Evolutionary conservation across 2,888 invertebrate species (phyloP), one percentile per base, ranked within the genome.

Genomic region (Balanococcus diminutus): DNA sequence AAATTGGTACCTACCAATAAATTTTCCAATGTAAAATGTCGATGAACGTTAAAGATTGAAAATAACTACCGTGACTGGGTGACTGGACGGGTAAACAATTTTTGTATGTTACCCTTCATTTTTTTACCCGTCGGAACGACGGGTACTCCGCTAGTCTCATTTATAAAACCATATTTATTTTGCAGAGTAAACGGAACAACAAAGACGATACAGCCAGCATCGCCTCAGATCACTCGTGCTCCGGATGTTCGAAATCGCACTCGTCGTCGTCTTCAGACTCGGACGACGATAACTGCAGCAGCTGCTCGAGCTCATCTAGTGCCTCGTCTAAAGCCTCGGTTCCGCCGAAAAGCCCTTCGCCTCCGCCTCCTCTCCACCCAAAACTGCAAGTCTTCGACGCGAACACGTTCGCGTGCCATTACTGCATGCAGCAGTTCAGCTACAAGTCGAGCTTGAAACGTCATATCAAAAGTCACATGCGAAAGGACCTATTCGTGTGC

Each of bases 401-500:
- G 39, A 86, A 82, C 42, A 42, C 72, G 31, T 86, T 86, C 46
- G 82, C 86, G 5, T 86, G 86, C 31, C 31, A 86, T 31, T 86
- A 86, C 42, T 86, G 86, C 31, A 39, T 86, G 86, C 86, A 86
- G 42, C 81, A 81, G 81, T 86, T 86, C 67, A 86, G 86, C 72
- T 86, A 86, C 46, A 86, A 86, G 67, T 86, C 86, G 22, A 86
- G 86, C 42, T 61, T 86, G 61, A 86, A 86, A 28, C 86, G 86
- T 22, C 87, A 87, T 83, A 85, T 87, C 72, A 87, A 87, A 84
- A 86, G 86, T 46, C 87, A 87, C 51, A 87, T 87, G 87, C 87
- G 87, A 11, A 86, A 87, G 87, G 87, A 87, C 56, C 81, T 79
- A 39, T 84, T 84, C 81, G 81, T 79, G 22, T 87, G 87, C 83